phyloP scores from a whole-genome alignment of 2,113 vertebrate species.

The Agapornis roseicollis region DNA sequence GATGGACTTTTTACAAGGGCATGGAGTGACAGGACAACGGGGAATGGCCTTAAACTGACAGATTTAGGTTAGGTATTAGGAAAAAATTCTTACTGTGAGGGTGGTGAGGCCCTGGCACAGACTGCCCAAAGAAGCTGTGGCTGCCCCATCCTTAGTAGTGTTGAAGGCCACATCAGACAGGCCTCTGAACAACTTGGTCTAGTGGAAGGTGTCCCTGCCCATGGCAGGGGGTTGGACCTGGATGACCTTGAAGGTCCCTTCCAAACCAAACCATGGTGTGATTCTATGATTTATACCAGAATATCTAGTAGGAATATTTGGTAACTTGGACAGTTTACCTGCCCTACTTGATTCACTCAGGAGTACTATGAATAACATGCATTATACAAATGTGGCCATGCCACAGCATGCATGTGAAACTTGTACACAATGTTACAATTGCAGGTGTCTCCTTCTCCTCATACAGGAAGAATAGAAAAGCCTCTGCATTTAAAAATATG shows the following conservation, averaged over 20 bases:
- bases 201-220: not conserved
- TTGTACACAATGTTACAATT: not conserved
- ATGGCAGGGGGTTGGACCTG: not conserved
- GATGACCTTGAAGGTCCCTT: not conserved
- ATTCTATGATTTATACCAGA: not conserved
- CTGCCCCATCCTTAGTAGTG: not conserved
- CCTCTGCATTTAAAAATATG: not conserved
- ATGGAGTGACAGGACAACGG: not conserved
- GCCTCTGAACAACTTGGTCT: not conserved
- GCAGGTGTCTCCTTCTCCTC: not conserved
- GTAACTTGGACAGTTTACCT: not conserved
- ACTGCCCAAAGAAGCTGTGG: not conserved
- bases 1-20: not conserved
- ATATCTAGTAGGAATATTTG: not conserved
- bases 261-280: not conserved
- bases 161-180: not conserved
- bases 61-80: not conserved
- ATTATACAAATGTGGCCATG: not conserved
- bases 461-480: not conserved
- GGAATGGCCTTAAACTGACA: not conserved
- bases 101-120: not conserved
- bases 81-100: not conserved
- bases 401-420: not conserved
- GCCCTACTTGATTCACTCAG: not conserved
- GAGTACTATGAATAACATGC: rapidly evolving